Base-by-base conservation (phyloP, 2,888 invertebrate species). In the Ennomos fuscantarius region DNA sequence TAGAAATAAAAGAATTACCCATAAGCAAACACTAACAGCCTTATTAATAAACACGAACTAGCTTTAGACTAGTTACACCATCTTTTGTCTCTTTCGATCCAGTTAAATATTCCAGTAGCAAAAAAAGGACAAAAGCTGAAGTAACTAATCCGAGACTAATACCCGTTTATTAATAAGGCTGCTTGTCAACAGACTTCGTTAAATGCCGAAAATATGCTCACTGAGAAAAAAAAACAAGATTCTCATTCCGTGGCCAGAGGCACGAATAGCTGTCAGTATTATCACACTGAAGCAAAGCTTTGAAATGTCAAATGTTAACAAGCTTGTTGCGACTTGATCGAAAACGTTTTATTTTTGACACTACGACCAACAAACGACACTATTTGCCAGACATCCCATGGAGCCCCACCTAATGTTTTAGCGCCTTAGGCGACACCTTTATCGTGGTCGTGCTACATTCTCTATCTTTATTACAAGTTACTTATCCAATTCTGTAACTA, bases 281-380 rank as follows among this genome's bases (percentile, higher is more conserved):
- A 66, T 62, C 47, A 60, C 44, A 52, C 47, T 40, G 39, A 51
- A 50, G 51, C 55, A 47, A 34, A 47, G 40, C 52, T 47, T 41
- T 35, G 42, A 62, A 63, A 60, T 66, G 58, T 66, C 58, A 60
- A 60, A 59, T 53, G 55, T 59, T 57, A 55, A 51, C 55, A 62
- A 55, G 54, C 48, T 47, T 58, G 54, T 46, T 62, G 32, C 41
- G 51, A 55, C 56, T 60, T 43, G 47, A 46, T 54, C 8, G 34
- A 53, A 40, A 45, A 50, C 50, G 50, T 53, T 44, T 44, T 47
- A 33, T 37, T 43, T 57, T 60, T 55, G 24, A 24, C 24, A 24
- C 3, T 24, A 6, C 24, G 24, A 24, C 24, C 24, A 24, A 24
- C 3, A 3, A 6, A 24, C 49, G 52, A 55, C 37, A 40, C 43